Evolutionary conservation across 2,888 invertebrate species (phyloP), one percentile per base, ranked within the genome.

Genomic region (Liopterus haemorrhoidalis): DNA sequence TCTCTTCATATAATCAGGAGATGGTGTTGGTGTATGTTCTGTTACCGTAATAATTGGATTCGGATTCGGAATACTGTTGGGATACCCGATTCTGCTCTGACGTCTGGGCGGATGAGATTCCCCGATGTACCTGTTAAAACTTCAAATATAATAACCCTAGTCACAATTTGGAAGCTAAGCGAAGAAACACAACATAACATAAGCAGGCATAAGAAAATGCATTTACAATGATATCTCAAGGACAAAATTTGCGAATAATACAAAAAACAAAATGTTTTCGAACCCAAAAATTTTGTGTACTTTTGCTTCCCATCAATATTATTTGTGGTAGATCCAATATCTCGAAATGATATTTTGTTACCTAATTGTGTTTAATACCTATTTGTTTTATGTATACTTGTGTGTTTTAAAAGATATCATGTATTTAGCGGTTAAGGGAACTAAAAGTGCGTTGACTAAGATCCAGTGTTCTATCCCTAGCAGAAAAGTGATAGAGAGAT

Each of bases 11-110:
- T 83, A 89, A 64, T 92, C 91, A 0, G 91, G 91, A 1, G 91
- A 91, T 1, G 91, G 90, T 3, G 87, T 82, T 0, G 94, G 94
- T 1, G 93, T 93, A 61, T 95, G 94, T 62, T 95, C 93, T 1
- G 96, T 96, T 5, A 96, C 93, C 1, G 94, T 95, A 46, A 96
- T 96, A 41, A 95, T 95, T 0, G 96, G 96, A 69, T 92, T 92
- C 41, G 87, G 81, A 49, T 85, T 82, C 52, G 83, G 82, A 57
- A 78, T 78, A 35, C 68, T 53, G 41, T 68, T 65, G 4, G 67
- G 61, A 1, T 74, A 74, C 54, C 73, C 70, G 36, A 72, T 65
- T 49, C 69, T 72, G 21, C 72, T 69, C 1, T 73, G 70, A 36
- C 78, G 76, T 52, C 76, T 65, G 56, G 84, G 85, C 47, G 79